Evolutionary conservation across 2,113 vertebrate genomes (phyloP).

Genomic region (Thryonomys swinderianus): DNA sequence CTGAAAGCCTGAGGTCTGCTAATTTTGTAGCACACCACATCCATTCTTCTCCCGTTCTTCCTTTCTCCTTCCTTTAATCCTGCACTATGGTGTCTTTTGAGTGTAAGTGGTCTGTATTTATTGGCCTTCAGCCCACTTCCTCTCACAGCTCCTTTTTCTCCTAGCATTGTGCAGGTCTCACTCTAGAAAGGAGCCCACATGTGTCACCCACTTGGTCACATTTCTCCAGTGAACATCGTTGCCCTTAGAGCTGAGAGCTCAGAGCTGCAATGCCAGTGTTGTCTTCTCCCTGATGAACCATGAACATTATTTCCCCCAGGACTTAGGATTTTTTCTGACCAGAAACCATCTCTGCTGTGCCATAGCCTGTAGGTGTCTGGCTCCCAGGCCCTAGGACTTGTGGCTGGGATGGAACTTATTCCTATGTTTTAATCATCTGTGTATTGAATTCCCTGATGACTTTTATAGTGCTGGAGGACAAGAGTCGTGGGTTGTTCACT

Average conservation of each 20-base stretch:
- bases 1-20: neutral
- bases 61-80: neutral
- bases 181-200: neutral
- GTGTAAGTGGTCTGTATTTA: neutral
- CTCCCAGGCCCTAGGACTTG: neutral
- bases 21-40: neutral
- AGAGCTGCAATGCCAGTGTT: neutral
- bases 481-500: neutral
- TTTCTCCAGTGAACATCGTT: neutral
- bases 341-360: neutral
- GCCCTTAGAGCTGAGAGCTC: neutral
- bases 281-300: neutral
- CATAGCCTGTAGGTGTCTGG: neutral
- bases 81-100: neutral
- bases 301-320: neutral
- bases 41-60: neutral
- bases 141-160: neutral
- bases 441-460: neutral
- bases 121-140: neutral
- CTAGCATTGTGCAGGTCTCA: neutral
- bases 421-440: neutral
- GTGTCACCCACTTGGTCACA: neutral
- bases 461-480: slow-evolving; percentile 9
- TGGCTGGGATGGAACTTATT: neutral
- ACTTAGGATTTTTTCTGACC: neutral